Evolutionary conservation across 2,797 vertebrate species (phyloP).

Genomic region (Spondyliosoma cantharus): DNA sequence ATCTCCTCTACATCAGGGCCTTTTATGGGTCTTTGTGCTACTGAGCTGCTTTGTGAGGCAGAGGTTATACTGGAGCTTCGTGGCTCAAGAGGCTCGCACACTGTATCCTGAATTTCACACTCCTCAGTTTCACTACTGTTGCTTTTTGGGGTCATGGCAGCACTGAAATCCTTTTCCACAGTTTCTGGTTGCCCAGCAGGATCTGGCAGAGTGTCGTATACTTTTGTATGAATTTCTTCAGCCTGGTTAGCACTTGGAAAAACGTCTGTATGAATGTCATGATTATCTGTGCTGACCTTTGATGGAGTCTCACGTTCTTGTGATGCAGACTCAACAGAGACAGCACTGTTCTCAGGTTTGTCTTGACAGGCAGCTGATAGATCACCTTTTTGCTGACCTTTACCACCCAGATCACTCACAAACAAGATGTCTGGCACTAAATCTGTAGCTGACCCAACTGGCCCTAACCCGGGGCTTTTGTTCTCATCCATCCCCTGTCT

Average conservation of each 20-base stretch:
- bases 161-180: constrained; percentile 41
- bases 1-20: constrained; percentile 60
- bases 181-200: constrained; percentile 34
- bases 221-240: constrained; percentile 45
- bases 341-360: constrained; percentile 42
- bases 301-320: constrained; percentile 61
- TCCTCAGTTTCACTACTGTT: constrained; percentile 45
- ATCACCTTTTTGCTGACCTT: constrained; percentile 57
- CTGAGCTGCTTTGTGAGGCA: constrained; percentile 55
- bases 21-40: constrained; percentile 63
- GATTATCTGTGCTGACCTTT: constrained; percentile 49
- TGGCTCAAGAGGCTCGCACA: constrained; percentile 40
- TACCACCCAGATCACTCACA: constrained; percentile 28
- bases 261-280: constrained; percentile 42
- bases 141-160: constrained; percentile 34
- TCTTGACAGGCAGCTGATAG: constrained; percentile 61
- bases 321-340: constrained; percentile 57
- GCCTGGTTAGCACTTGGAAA: constrained; percentile 44
- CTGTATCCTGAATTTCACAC: constrained; percentile 65
- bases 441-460: constrained; percentile 24
- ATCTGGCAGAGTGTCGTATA: constrained; percentile 23
- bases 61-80: constrained; percentile 61
- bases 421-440: constrained; percentile 30
- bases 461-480: constrained; percentile 35
- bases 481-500: constrained; percentile 28